Evolutionary conservation across 2,888 invertebrate genomes (phyloP).

Genomic region (Xestoiulus laeticollis): DNA sequence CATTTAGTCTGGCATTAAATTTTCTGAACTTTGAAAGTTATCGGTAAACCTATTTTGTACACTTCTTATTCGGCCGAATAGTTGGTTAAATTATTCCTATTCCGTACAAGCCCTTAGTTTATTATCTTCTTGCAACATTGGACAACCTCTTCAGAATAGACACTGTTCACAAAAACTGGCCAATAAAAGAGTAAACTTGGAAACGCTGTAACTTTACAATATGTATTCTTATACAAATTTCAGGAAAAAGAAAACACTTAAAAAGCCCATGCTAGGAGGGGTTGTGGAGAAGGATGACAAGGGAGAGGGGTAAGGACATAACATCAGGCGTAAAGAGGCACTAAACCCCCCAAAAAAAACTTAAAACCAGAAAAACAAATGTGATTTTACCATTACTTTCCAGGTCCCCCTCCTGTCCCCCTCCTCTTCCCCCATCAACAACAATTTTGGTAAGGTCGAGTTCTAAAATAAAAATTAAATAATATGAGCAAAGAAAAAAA

Average conservation of each 20-base stretch:
- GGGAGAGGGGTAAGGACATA: background rate
- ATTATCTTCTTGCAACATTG: background rate
- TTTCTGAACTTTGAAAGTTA: too few relatives aligned
- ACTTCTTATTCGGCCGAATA: too few relatives aligned
- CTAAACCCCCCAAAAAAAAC: background rate
- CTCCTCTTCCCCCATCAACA: constrained; percentile 37
- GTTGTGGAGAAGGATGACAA: too few relatives aligned
- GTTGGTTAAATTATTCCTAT: too few relatives aligned
- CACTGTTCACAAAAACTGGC: background rate
- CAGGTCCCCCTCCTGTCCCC: constrained; percentile 34
- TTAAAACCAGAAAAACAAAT: background rate
- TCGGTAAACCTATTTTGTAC: too few relatives aligned
- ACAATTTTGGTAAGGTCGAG: constrained; percentile 34
- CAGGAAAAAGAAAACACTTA: background rate
- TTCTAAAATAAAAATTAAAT: constrained; percentile 37
- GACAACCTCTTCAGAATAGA: background rate
- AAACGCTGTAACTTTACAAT: background rate
- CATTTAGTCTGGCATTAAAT: too few relatives aligned
- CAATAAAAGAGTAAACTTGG: background rate
- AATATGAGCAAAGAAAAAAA: constrained; percentile 29
- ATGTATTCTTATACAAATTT: background rate
- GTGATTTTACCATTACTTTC: constrained; percentile 24
- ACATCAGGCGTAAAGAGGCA: background rate
- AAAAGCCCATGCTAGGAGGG: background rate
- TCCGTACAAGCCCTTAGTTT: too few relatives aligned